Conservation (phyloP, 2,888 invertebrate species). For the Platycnemis pennipes region DNA sequence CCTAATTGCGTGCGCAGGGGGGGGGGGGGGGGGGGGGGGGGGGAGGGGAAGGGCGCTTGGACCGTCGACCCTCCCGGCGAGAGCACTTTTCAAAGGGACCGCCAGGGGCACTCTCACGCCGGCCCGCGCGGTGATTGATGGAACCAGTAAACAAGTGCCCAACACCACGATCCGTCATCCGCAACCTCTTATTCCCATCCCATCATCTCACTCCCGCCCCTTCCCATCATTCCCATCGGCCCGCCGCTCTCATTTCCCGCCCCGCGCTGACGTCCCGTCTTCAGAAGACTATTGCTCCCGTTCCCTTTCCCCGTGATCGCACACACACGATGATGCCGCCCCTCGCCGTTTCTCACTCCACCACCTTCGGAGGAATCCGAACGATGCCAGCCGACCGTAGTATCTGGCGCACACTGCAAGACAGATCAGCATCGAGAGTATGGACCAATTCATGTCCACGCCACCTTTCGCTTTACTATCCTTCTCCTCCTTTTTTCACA, state of each 20-base stretch:
- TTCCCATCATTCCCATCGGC: too few species aligned
- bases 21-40: neutral
- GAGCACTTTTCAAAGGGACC: conserved; percentile 62
- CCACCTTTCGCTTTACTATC: too few species aligned
- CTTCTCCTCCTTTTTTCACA: too few species aligned
- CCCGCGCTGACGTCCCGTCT: conserved; percentile 13
- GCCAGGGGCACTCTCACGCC: conserved; percentile 46
- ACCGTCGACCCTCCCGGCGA: neutral
- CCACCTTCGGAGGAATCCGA: too few species aligned
- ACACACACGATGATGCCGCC: neutral
- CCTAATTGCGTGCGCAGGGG: neutral
- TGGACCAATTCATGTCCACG: too few species aligned
- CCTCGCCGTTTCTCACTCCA: neutral
- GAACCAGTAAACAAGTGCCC: conserved; percentile 66
- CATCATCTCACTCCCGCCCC: neutral
- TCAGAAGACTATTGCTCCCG: neutral
- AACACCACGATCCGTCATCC: conserved; percentile 64
- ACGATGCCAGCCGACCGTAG: too few species aligned
- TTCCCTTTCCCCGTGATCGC: neutral
- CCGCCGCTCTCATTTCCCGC: conserved; percentile 4
- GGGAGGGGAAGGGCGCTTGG: neutral
- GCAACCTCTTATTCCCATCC: conserved; percentile 64
- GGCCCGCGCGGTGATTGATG: conserved; percentile 43
- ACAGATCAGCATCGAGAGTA: too few species aligned
- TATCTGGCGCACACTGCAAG: too few species aligned